Evolutionary conservation across 2,797 vertebrate genomes (phyloP).

Genomic region (Coilia nasus): DNA sequence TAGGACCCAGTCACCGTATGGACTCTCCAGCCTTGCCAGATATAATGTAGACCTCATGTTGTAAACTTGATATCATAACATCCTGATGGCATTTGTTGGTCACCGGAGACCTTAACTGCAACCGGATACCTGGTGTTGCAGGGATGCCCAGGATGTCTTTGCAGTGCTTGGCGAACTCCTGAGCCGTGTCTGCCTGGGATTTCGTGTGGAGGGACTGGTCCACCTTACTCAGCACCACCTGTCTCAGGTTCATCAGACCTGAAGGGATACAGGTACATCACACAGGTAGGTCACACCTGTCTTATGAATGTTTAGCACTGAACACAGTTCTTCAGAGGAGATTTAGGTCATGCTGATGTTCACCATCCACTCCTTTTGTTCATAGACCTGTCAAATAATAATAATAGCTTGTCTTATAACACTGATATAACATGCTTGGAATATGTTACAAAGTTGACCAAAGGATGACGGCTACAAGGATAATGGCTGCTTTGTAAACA

Average conservation of each 20-base stretch:
- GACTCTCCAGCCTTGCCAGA: background rate
- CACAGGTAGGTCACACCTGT: background rate
- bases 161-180: constrained; percentile 85
- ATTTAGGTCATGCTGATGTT: background rate
- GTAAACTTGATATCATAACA: background rate
- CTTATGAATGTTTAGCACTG: background rate
- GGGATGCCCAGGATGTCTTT: constrained; percentile 87
- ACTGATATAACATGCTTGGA: no score
- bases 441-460: no score
- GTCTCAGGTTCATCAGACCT: constrained; percentile 93
- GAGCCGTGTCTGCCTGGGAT: constrained; percentile 76
- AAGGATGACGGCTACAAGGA: no score
- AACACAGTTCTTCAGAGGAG: background rate
- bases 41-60: background rate
- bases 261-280: constrained; percentile 12
- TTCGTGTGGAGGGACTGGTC: constrained; percentile 89
- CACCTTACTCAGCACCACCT: constrained; percentile 92
- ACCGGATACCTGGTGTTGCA: constrained; percentile 87
- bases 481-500: no score
- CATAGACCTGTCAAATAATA: no score
- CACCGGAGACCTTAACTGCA: background rate
- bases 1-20: background rate
- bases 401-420: no score
- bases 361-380: background rate
- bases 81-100: background rate